phyloP scores from a whole-genome alignment of 2,113 vertebrate genomes.

The Gymnobelideus leadbeateri region DNA sequence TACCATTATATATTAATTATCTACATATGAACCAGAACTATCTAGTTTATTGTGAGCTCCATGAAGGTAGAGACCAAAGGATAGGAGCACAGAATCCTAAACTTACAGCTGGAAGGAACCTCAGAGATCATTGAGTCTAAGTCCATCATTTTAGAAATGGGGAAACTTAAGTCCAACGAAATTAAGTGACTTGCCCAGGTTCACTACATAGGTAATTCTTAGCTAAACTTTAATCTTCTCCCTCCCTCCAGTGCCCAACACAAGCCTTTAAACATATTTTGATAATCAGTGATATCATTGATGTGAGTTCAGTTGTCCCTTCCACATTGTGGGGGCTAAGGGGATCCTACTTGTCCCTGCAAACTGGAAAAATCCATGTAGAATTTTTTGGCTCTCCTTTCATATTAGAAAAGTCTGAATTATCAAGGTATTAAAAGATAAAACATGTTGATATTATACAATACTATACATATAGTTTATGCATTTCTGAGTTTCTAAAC shows the following conservation, averaged over 20 bases:
- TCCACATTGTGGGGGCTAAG: too few species aligned
- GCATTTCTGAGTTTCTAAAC: too few species aligned
- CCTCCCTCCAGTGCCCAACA: too few species aligned
- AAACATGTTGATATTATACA: too few species aligned
- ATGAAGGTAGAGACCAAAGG: background rate
- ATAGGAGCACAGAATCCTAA: background rate
- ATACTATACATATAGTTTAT: too few species aligned
- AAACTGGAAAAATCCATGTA: too few species aligned
- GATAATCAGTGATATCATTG: background rate
- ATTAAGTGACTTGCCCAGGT: background rate
- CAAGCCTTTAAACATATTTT: background rate
- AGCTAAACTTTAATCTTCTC: background rate
- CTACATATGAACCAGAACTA: background rate
- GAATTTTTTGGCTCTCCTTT: too few species aligned
- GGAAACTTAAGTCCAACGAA: background rate
- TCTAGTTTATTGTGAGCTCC: too few species aligned
- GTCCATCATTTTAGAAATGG: background rate
- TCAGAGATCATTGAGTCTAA: background rate
- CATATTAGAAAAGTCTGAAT: too few species aligned
- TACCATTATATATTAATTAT: background rate
- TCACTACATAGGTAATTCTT: background rate
- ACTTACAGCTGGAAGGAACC: background rate
- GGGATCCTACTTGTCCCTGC: too few species aligned
- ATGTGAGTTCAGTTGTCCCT: background rate
- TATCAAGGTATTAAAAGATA: too few species aligned